phyloP scores from a whole-genome alignment of 2,113 vertebrate species.

The Cettia cetti region DNA sequence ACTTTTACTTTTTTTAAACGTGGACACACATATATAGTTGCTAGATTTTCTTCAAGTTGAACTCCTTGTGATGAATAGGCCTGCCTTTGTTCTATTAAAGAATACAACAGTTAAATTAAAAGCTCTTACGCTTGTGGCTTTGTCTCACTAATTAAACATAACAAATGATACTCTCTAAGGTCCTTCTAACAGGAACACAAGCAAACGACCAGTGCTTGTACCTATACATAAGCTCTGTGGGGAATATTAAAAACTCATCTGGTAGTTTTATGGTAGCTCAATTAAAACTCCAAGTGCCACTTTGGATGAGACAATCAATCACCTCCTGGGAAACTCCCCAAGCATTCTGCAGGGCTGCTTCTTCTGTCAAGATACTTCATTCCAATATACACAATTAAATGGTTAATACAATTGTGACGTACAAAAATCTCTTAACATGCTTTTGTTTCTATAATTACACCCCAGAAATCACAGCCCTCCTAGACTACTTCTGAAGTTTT shows the following conservation, averaged over 20 bases:
- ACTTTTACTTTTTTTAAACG: background rate
- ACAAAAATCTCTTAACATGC: background rate
- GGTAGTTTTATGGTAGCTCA: background rate
- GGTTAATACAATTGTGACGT: background rate
- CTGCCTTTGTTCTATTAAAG: background rate
- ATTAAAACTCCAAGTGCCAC: background rate
- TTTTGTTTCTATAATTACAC: background rate
- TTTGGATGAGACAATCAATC: background rate
- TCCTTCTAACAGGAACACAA: background rate
- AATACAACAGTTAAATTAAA: background rate
- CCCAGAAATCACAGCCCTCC: background rate
- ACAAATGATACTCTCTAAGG: background rate
- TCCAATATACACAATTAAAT: background rate
- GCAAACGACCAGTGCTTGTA: background rate
- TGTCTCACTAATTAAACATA: background rate
- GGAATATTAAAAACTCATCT: background rate
- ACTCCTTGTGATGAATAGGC: background rate
- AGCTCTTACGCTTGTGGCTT: background rate
- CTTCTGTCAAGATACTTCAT: background rate
- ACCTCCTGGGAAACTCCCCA: background rate
- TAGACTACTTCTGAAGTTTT: background rate
- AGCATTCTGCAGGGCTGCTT: background rate
- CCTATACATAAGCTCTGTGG: background rate
- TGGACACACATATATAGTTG: fast-evolving
- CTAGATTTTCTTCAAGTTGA: background rate